phyloP scores from a whole-genome alignment of 2,888 invertebrate species.

The Rhodophaea formosa region DNA sequence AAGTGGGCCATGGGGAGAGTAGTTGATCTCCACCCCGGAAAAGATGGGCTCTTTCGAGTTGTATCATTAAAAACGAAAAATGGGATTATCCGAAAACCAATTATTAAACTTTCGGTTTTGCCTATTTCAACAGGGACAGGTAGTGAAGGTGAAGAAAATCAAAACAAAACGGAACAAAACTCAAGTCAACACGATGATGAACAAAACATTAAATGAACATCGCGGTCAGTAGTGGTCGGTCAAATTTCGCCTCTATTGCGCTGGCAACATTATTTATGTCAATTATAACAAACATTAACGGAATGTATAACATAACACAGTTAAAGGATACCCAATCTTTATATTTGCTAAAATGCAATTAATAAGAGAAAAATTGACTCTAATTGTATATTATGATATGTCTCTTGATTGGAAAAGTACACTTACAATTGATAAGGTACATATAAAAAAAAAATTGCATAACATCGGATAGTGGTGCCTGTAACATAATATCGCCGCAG shows the following conservation, averaged over 20 bases:
- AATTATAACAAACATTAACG: background rate
- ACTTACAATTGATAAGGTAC: constrained; percentile 7
- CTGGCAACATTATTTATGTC: constrained; percentile 5
- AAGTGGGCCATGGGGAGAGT: too few relatives aligned
- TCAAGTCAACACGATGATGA: too few relatives aligned
- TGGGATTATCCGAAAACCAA: constrained; percentile 17
- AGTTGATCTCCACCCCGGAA: constrained; percentile 7
- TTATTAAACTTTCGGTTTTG: background rate
- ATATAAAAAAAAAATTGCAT: background rate
- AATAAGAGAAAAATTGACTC: constrained; percentile 22
- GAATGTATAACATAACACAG: background rate
- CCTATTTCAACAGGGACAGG: too few relatives aligned
- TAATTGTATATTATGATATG: constrained; percentile 20
- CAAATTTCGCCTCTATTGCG: background rate
- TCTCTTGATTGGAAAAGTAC: constrained; percentile 16
- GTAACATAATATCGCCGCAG: constrained; percentile 18
- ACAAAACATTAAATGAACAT: too few relatives aligned
- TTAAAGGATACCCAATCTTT: constrained; percentile 14
- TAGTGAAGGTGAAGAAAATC: too few relatives aligned
- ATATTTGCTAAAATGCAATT: constrained; percentile 20
- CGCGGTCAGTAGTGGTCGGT: too few relatives aligned
- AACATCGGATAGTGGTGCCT: background rate
- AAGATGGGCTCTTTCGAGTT: constrained; percentile 9
- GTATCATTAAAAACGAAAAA: constrained; percentile 21
- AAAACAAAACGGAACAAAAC: too few relatives aligned